Percentiles rank a stretch among this genome's conserved stretches.
These are phyloP conservation scores for Pocillopora grandis DNA, from an alignment of 92 coral and sea anemone genomes.

Conservation along the genomic window DNA sequence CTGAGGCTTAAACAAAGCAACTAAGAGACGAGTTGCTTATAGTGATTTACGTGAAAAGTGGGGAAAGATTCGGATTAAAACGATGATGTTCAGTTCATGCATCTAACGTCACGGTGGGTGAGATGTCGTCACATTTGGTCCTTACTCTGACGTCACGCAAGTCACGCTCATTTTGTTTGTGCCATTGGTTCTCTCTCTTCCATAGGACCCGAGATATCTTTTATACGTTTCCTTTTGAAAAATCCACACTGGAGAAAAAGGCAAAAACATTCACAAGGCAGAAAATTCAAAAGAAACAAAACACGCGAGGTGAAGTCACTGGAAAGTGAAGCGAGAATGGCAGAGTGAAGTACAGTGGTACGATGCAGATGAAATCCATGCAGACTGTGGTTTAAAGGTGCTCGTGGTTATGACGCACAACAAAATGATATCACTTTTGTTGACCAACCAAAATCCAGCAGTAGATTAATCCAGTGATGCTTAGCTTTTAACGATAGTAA, in stretches of 20 bases:
- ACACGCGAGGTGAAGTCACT: background rate
- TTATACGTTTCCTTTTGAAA: conserved; percentile 76
- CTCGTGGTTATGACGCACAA: background rate
- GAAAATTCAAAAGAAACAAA: too few species aligned
- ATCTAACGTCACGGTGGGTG: background rate
- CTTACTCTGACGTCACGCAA: background rate
- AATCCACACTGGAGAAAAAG: conserved; percentile 69
- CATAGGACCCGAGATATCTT: conserved; percentile 70
- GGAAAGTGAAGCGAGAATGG: background rate
- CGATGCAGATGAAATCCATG: background rate
- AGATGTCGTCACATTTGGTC: conserved; percentile 14
- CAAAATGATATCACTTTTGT: too few species aligned
- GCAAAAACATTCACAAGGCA: background rate
- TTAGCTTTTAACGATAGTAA: too few species aligned
- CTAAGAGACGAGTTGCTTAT: too few species aligned
- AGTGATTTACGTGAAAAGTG: background rate
- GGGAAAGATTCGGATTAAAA: background rate
- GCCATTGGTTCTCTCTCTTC: conserved; percentile 57
- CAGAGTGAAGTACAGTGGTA: background rate
- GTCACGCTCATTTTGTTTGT: conserved; percentile 14
- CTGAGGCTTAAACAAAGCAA: too few species aligned
- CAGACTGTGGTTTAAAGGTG: background rate
- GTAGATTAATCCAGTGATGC: background rate
- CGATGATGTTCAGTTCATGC: background rate
- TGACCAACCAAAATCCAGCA: too few species aligned